Percentiles rank a stretch among this genome's conserved stretches.
Evolutionary conservation across 2,113 vertebrate species (phyloP).

Genomic region (Carlito syrichta): DNA sequence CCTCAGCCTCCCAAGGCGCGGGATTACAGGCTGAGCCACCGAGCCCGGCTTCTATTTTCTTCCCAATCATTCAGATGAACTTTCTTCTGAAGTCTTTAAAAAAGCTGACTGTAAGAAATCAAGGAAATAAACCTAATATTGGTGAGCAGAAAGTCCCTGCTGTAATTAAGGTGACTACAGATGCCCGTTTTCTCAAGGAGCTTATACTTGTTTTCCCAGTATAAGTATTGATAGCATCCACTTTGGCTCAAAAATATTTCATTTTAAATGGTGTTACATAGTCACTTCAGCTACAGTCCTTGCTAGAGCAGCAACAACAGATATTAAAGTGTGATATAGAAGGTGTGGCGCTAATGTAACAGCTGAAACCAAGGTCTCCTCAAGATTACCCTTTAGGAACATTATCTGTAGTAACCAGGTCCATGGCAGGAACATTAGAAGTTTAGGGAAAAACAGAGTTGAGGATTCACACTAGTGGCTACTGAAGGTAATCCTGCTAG

Average conservation of each 20-base stretch:
- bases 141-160: neutral
- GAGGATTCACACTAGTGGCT: neutral
- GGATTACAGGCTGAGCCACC: no score
- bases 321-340: no score
- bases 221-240: neutral
- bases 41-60: no score
- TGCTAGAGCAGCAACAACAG: neutral
- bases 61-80: neutral
- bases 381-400: neutral
- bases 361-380: neutral
- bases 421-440: neutral
- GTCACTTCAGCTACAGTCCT: no score
- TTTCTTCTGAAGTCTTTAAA: neutral
- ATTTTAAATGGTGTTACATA: neutral
- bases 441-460: neutral
- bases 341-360: neutral
- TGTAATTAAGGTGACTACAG: neutral
- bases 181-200: neutral
- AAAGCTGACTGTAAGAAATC: neutral
- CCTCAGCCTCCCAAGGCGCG: no score
- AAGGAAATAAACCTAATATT: neutral
- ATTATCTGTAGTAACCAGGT: neutral
- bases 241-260: neutral
- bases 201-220: neutral
- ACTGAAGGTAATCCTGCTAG: neutral